These are phyloP conservation scores for Scopus umbretta DNA, from an alignment of 2,113 vertebrate genomes.

Conservation along the genomic window DNA sequence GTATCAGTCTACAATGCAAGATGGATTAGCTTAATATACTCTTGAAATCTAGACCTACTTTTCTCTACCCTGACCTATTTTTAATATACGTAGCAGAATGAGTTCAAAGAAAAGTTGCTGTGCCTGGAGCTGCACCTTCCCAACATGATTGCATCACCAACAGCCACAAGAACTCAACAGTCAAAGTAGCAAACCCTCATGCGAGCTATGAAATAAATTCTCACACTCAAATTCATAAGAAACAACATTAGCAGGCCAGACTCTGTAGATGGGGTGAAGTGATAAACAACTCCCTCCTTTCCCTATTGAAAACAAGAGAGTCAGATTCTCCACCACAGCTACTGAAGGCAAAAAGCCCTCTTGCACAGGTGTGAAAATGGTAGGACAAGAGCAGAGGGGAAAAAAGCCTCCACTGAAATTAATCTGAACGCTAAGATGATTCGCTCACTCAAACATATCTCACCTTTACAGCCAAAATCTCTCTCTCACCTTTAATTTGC, in stretches of 20 bases:
- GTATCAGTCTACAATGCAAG: not conserved
- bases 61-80: slow-evolving; percentile 29
- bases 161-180: slow-evolving; percentile 38
- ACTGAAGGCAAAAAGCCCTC: not conserved
- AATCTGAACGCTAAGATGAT: not conserved
- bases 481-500: not conserved
- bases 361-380: not conserved
- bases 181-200: not conserved
- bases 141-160: slow-evolving; percentile 24
- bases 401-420: not conserved
- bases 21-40: slow-evolving; percentile 14
- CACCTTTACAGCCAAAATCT: not conserved
- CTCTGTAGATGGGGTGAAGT: not conserved
- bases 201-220: slow-evolving; percentile 26
- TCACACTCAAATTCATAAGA: slow-evolving; percentile 21
- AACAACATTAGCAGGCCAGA: not conserved
- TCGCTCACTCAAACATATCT: not conserved
- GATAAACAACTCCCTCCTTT: not conserved
- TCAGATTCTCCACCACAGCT: not conserved
- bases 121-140: slow-evolving; percentile 52
- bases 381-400: not conserved
- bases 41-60: not conserved
- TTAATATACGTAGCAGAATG: slow-evolving; percentile 25
- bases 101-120: slow-evolving; percentile 50
- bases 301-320: not conserved